A percentile compares a stretch with the other conserved stretches of the same genome.
Conservation (phyloP, 2,888 invertebrate genomes). For the Bombyx huttoni region DNA sequence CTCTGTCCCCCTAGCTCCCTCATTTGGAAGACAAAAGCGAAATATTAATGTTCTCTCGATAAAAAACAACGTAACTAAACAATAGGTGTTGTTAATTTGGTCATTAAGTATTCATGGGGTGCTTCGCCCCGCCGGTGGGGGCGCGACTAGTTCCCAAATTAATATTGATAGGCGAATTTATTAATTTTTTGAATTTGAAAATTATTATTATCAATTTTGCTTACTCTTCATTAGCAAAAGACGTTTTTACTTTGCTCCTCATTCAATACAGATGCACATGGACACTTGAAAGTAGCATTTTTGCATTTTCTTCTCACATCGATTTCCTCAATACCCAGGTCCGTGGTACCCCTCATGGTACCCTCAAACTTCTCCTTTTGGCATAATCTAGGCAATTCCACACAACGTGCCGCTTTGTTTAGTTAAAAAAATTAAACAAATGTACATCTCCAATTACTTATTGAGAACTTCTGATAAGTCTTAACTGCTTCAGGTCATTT, state of each 20-base stretch:
- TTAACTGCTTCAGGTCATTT: too few relatives aligned
- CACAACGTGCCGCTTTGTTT: too few relatives aligned
- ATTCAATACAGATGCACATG: background rate
- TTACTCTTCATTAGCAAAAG: background rate
- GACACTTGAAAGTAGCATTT: background rate
- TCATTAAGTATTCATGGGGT: conserved; percentile 68
- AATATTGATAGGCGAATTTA: conserved; percentile 11
- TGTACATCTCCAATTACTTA: background rate
- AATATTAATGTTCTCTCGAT: conserved; percentile 65
- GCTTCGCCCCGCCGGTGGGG: conserved; percentile 19
- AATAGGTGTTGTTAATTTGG: conserved; percentile 71
- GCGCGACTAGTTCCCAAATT: conserved; percentile 24
- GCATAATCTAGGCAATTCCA: background rate
- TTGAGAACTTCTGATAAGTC: background rate
- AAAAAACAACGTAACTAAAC: conserved; percentile 60
- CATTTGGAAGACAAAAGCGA: conserved; percentile 48
- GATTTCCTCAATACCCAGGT: too few relatives aligned
- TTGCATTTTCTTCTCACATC: background rate
- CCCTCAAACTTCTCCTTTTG: too few relatives aligned
- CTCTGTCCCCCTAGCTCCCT: conserved; percentile 21
- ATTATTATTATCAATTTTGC: background rate
- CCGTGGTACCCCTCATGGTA: too few relatives aligned
- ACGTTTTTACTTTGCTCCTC: background rate
- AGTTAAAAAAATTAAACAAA: too few relatives aligned
- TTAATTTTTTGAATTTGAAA: conserved; percentile 5